phyloP scores from a whole-genome alignment of 1,140 invertebrate species.

The Mizuhopecten yessoensis region DNA sequence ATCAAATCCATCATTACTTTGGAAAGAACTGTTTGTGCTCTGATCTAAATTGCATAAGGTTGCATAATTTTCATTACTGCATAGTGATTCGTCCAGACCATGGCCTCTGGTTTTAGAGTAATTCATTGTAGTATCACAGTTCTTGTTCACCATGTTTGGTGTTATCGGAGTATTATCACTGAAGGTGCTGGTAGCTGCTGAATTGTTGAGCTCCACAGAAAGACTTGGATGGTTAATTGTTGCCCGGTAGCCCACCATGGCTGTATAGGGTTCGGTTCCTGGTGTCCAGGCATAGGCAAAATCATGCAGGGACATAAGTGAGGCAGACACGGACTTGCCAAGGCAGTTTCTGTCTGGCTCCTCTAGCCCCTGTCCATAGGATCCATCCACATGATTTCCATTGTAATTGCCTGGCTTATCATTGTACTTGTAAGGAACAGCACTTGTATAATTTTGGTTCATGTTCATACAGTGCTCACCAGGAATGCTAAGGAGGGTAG shows the following conservation, averaged over 20 bases:
- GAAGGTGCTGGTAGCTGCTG: neutral
- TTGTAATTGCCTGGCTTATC: conserved; percentile 14
- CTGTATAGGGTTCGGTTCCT: neutral
- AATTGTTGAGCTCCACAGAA: neutral
- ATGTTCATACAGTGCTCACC: neutral
- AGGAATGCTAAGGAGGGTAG: conserved; percentile 17
- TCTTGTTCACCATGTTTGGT: neutral
- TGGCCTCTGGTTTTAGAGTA: neutral
- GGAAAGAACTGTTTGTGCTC: neutral
- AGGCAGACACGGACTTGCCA: neutral
- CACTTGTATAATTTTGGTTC: neutral
- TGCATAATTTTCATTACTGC: conserved; percentile 34
- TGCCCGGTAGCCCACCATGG: neutral
- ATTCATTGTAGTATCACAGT: neutral
- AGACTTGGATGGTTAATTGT: neutral
- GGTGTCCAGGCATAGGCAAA: conserved; percentile 14
- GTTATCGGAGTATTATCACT: conserved; percentile 34
- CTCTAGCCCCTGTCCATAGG: neutral
- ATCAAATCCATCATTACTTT: conserved; percentile 34
- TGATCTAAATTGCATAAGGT: conserved; percentile 26
- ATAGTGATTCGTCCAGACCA: conserved; percentile 10
- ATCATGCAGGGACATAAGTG: conserved; percentile 10
- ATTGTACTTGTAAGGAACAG: neutral
- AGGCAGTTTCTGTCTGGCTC: neutral
- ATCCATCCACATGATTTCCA: neutral